These are phyloP conservation scores for Typhlichthys subterraneus DNA, from an alignment of 2,797 vertebrate species.

Conservation along the genomic window DNA sequence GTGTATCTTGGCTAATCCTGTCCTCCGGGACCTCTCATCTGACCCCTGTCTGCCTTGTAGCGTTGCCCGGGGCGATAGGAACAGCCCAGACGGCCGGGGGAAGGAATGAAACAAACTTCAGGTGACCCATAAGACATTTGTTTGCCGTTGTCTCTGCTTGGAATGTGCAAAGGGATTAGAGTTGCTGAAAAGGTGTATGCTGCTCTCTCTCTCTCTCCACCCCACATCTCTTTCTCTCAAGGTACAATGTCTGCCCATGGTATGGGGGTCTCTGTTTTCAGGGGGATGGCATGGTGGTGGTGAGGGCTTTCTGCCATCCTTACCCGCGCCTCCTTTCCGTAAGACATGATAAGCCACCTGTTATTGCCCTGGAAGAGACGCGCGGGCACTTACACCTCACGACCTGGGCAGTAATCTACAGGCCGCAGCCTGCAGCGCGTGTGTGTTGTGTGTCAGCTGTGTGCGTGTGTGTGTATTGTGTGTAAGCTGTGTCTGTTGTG, in stretches of 20 bases:
- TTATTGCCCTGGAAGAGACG: conserved; percentile 63
- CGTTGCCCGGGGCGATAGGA: conserved; percentile 30
- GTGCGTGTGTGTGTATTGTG: conserved; percentile 12
- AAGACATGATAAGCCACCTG: conserved; percentile 72
- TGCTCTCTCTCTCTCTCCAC: conserved; percentile 12
- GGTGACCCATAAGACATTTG: conserved; percentile 69
- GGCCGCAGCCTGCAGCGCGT: conserved; percentile 84
- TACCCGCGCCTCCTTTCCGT: conserved; percentile 18
- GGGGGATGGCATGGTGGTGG: conserved; percentile 22
- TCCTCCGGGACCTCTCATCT: conserved; percentile 60
- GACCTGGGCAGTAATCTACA: conserved; percentile 80
- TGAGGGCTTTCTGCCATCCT: conserved; percentile 28
- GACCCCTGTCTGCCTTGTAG: conserved; percentile 41
- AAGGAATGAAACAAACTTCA: conserved; percentile 64
- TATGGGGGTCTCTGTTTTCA: conserved; percentile 55
- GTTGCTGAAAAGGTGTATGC: conserved; percentile 55
- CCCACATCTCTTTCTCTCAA: conserved; percentile 12
- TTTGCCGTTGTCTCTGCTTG: conserved; percentile 68
- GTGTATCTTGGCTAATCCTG: conserved; percentile 67
- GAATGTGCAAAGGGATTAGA: conserved; percentile 66
- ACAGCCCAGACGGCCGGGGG: conserved; percentile 30
- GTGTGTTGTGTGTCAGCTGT: conserved; percentile 30
- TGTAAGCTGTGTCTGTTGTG: conserved; percentile 30
- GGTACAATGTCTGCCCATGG: conserved; percentile 45
- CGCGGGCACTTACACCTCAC: conserved; percentile 55